Evolutionary conservation across 2,888 invertebrate genomes (phyloP).

Genomic region (Cephus sareptanus): DNA sequence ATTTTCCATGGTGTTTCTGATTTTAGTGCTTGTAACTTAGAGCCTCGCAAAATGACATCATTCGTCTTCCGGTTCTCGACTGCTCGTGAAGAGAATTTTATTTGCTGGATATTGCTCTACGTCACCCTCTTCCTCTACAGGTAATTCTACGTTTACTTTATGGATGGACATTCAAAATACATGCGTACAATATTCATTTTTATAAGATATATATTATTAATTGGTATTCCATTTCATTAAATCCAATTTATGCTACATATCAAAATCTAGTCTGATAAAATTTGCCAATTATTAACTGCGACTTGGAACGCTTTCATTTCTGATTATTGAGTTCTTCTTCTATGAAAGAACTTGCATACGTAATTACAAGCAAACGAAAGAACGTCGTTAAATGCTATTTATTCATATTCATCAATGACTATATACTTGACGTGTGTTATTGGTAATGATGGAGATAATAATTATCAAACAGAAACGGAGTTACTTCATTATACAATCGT

Average conservation of each 20-base stretch:
- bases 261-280: neutral
- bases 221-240: neutral
- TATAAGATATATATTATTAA: neutral
- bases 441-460: too few species aligned
- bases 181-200: neutral
- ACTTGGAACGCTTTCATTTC: neutral
- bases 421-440: too few species aligned
- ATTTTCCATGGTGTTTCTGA: neutral
- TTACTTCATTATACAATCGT: neutral
- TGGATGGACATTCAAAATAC: neutral
- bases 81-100: constrained; percentile 3
- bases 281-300: neutral
- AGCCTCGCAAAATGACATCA: neutral
- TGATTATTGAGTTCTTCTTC: neutral
- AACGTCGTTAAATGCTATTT: neutral
- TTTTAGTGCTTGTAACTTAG: neutral
- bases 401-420: too few species aligned
- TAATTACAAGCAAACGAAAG: neutral
- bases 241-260: neutral
- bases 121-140: neutral
- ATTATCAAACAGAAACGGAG: too few species aligned
- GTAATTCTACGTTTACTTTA: neutral
- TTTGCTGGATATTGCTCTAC: neutral
- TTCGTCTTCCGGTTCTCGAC: neutral
- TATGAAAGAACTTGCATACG: neutral